These are phyloP conservation scores for Medauroidea extradentata DNA, from an alignment of 1,140 invertebrate species.

Conservation along the genomic window DNA sequence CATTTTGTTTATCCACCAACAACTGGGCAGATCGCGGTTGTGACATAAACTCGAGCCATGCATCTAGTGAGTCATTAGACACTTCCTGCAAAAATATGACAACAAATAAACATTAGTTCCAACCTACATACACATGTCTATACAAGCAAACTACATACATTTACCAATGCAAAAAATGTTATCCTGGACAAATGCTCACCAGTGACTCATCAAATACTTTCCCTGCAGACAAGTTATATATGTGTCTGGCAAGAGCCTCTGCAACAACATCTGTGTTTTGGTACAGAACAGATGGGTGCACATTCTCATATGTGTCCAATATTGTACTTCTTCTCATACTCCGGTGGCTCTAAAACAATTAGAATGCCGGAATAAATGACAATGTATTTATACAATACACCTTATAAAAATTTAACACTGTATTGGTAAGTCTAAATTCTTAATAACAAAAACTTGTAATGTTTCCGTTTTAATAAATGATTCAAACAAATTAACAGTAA, in stretches of 20 bases:
- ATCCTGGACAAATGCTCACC: conserved; percentile 47
- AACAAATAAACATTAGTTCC: too few species aligned
- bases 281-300: conserved; percentile 57
- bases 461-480: too few species aligned
- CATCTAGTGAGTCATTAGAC: conserved; percentile 61
- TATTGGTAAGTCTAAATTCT: too few species aligned
- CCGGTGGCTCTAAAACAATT: conserved; percentile 46
- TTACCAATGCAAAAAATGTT: too few species aligned
- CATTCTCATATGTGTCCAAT: conserved; percentile 53
- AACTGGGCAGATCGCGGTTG: conserved; percentile 70
- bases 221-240: conserved; percentile 75
- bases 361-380: too few species aligned
- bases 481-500: too few species aligned
- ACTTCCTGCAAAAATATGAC: conserved; percentile 58
- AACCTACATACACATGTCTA: too few species aligned
- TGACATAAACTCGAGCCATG: conserved; percentile 70
- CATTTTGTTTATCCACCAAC: conserved; percentile 60
- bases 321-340: conserved; percentile 56
- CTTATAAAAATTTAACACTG: too few species aligned
- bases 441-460: too few species aligned
- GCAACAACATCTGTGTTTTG: conserved; percentile 73
- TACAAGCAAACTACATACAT: too few species aligned
- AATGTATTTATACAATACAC: too few species aligned
- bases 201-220: conserved; percentile 64
- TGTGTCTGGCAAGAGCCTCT: conserved; percentile 75